phyloP scores from a whole-genome alignment of 2,113 vertebrate species.

The Sinosuthora webbiana region DNA sequence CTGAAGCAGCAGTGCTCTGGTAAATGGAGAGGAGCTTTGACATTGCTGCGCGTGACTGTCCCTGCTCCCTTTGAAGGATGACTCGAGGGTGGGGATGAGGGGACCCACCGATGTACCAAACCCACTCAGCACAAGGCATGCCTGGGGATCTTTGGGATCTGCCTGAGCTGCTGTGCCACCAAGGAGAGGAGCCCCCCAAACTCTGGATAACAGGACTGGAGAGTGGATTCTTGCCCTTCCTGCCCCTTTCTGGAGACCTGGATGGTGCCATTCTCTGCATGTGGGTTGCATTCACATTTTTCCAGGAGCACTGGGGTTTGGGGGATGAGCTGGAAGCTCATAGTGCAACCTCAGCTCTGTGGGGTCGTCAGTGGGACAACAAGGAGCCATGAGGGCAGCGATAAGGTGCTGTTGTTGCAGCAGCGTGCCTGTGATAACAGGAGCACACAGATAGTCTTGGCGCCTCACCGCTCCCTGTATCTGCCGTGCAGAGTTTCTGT shows the following conservation, averaged over 20 bases:
- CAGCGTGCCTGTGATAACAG: accelerated
- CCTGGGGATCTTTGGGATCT: not conserved
- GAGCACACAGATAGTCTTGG: not conserved
- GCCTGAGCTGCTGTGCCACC: not conserved
- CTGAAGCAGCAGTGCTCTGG: constrained; percentile 38
- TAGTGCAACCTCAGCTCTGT: not conserved
- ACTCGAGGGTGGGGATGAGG: not conserved
- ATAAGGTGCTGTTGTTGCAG: not conserved
- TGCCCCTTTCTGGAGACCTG: not conserved
- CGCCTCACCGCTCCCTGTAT: accelerated
- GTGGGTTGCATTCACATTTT: not conserved
- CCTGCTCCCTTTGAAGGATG: not conserved
- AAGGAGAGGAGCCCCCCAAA: not conserved
- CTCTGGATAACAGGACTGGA: not conserved
- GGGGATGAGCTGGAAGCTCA: not conserved
- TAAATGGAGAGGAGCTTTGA: constrained; percentile 52
- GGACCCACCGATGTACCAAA: accelerated
- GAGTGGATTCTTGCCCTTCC: not conserved
- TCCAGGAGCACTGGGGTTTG: not conserved
- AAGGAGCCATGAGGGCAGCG: not conserved
- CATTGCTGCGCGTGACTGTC: not conserved
- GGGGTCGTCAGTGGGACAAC: not conserved
- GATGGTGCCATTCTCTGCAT: accelerated
- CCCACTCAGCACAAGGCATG: not conserved
- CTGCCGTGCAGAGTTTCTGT: not conserved